Conservation (phyloP, 2,888 invertebrate genomes). For the Drosophila falleni region DNA sequence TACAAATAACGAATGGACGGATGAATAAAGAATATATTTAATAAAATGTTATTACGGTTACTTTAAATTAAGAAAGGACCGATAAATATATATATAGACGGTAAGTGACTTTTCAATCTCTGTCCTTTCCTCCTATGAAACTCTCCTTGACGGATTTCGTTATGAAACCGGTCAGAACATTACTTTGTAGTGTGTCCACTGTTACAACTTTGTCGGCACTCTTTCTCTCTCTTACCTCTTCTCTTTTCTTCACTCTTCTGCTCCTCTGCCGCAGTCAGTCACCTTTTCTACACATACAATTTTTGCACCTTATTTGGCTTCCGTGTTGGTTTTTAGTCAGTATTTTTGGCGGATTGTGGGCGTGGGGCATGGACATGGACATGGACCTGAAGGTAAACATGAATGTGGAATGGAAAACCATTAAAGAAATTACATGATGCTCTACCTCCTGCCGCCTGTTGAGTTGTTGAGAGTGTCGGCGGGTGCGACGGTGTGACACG, state of each 20-base stretch:
- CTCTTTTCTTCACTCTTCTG: not conserved
- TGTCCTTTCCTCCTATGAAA: too few species aligned
- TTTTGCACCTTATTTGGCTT: constrained; percentile 71
- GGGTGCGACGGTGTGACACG: constrained; percentile 26
- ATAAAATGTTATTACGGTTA: too few species aligned
- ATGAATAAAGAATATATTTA: too few species aligned
- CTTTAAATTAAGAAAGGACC: not conserved
- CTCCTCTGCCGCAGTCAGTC: not conserved
- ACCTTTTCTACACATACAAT: constrained; percentile 8
- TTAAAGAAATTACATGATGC: constrained; percentile 84
- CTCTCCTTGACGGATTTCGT: not conserved
- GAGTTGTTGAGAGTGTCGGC: constrained; percentile 42
- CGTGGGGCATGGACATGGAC: not conserved
- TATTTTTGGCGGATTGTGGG: constrained; percentile 38
- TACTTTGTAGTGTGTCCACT: not conserved
- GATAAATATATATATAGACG: too few species aligned
- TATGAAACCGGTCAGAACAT: not conserved
- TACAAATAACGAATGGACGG: too few species aligned
- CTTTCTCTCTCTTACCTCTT: not conserved
- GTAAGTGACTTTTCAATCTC: not conserved
- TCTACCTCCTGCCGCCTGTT: constrained; percentile 32
- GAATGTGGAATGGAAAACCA: constrained; percentile 69
- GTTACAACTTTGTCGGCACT: constrained; percentile 16
- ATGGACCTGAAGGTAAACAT: constrained; percentile 12
- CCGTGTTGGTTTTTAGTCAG: constrained; percentile 48